Conservation (phyloP, 2,797 vertebrate genomes). For the Iguana delicatissima region DNA sequence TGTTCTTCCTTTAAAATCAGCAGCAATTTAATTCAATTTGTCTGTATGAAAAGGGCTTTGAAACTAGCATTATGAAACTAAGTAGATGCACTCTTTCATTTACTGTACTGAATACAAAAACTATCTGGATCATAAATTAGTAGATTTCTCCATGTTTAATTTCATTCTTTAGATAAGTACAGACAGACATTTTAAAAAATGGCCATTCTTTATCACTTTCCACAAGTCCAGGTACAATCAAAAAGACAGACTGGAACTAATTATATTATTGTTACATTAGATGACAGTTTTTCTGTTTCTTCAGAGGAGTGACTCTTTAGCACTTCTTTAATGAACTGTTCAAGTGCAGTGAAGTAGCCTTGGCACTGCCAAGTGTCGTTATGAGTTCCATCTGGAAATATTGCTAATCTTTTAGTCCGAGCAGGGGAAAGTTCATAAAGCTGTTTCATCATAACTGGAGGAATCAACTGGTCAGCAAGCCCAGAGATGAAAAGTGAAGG, state of each 20-base stretch:
- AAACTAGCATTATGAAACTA: conserved; percentile 70
- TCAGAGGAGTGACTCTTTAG: conserved; percentile 93
- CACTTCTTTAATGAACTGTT: conserved; percentile 97
- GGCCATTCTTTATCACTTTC: conserved; percentile 83
- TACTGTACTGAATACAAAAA: conserved; percentile 76
- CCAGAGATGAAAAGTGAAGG: conserved; percentile 98
- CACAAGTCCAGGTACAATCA: conserved; percentile 77
- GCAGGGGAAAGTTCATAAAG: conserved; percentile 96
- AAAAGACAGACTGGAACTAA: conserved; percentile 53
- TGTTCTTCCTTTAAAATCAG: conserved; percentile 50
- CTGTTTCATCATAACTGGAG: conserved; percentile 99
- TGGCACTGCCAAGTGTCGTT: conserved; percentile 99
- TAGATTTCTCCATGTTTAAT: conserved; percentile 74
- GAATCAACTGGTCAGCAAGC: conserved; percentile 97
- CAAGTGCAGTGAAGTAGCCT: conserved; percentile 95
- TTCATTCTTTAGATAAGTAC: conserved; percentile 77
- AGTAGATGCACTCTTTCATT: conserved; percentile 70
- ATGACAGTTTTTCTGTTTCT: conserved; percentile 88
- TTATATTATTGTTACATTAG: conserved; percentile 96
- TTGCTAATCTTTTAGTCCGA: conserved; percentile 97
- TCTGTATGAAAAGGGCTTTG: conserved; percentile 66
- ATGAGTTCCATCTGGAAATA: conserved; percentile 98
- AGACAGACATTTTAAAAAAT: conserved; percentile 77
- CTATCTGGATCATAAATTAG: conserved; percentile 70
- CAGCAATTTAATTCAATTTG: conserved; percentile 70